Evolutionary conservation across 2,113 vertebrate genomes (phyloP), one percentile per base, ranked within the genome.

Genomic region (Acrocephalus arundinaceus): DNA sequence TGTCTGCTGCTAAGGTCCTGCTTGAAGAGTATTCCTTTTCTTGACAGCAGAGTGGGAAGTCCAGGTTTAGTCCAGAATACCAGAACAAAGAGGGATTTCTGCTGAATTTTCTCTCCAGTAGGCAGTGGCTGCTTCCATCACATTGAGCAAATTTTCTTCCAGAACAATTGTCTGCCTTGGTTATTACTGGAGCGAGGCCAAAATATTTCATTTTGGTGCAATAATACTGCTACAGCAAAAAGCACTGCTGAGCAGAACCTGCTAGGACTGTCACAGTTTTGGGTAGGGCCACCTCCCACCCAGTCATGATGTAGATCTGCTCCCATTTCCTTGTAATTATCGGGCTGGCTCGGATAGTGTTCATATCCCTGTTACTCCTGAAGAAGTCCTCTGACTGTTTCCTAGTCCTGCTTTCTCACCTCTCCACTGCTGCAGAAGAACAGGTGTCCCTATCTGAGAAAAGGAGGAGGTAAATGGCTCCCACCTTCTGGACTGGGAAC

Each of bases 111-210:
- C 52, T 95, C 19, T 86, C 27, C 37, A 45, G 55, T 61, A 84
- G 65, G 82, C 87, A 80, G 78, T 59, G 63, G 33, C 59, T 94
- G 21, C 39, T 94, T 90, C 85, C 11, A 65, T 88, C 55, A 19
- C 67, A 39, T 4, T n/a, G 43, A 81, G 66, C 39, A 91, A 70
- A 83, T 77, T 91, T 87, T 35, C 21, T 91, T 95, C 43, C 49
- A 68, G 39, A 80, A 43, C 52, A 92, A 37, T 93, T 84, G 48
- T 21, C 37, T 63, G 28, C 71, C 51, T 85, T 0, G 0, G 33
- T 91, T 95, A 51, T 91, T 92, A 72, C 61, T 94, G 94, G 90
- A 95, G 24, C 11, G 13, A 72, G 63, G 51, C 87, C 82, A 96
- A 57, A 85, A 73, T 87, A 74, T 90, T 97, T 95, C 59, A 54